These are phyloP conservation scores for Nasonia oneida DNA, from an alignment of 2,888 invertebrate species.

Conservation along the genomic window DNA sequence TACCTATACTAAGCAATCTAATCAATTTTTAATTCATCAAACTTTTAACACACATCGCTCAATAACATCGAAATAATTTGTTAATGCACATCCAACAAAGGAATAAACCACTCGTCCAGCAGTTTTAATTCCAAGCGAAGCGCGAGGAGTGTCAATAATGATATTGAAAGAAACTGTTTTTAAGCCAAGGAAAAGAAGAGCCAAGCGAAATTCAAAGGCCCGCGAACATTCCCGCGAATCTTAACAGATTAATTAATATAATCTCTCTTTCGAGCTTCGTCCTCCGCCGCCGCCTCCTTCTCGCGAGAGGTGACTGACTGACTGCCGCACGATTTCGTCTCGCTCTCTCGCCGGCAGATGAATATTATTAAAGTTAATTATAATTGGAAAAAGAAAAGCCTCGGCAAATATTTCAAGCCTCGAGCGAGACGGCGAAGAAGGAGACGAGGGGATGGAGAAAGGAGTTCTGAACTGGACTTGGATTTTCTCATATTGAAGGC, in stretches of 20 bases:
- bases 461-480: not conserved
- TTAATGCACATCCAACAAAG: not conserved
- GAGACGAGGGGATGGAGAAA: not conserved
- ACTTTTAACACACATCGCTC: no score
- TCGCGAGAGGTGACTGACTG: conserved; percentile 41
- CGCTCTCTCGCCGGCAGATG: conserved; percentile 65
- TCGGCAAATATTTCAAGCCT: conserved; percentile 71
- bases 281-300: not conserved
- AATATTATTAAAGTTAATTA: conserved; percentile 76
- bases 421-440: conserved; percentile 36
- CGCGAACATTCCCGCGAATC: conserved; percentile 52
- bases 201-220: conserved; percentile 14
- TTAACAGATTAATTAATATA: conserved; percentile 74
- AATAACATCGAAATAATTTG: not conserved
- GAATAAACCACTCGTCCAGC: not conserved
- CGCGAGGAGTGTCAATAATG: conserved; percentile 37
- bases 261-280: conserved; percentile 61
- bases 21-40: no score
- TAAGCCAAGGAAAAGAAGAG: conserved; percentile 26
- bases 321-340: conserved; percentile 24
- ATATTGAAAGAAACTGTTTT: conserved; percentile 40
- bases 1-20: no score
- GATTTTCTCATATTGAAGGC: conserved; percentile 32
- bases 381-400: conserved; percentile 70
- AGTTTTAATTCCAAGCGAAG: not conserved